Percentiles rank a stretch among this genome's conserved stretches.
These are phyloP conservation scores for Schizopygopsis malacanthus DNA, from an alignment of 2,797 vertebrate species.

Conservation along the genomic window DNA sequence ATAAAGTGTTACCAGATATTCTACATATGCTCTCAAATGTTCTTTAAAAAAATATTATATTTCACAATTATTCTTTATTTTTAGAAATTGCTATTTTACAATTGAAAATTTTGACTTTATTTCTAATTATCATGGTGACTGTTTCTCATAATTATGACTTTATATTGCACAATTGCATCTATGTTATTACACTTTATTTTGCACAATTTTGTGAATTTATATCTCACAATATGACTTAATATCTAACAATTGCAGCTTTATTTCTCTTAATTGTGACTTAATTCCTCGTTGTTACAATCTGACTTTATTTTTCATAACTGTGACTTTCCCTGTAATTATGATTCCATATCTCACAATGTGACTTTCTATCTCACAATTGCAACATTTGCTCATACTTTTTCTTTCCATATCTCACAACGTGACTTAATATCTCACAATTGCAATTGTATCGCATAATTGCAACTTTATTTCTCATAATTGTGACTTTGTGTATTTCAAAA, in stretches of 20 bases:
- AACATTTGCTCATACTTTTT: neutral
- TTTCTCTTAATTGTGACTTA: neutral
- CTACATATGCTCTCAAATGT: neutral
- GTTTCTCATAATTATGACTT: neutral
- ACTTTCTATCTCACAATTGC: neutral
- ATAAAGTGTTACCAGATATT: neutral
- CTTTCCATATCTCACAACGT: neutral
- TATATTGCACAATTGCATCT: neutral
- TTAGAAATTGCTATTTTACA: neutral
- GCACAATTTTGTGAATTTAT: neutral
- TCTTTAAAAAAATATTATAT: neutral
- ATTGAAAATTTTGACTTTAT: neutral
- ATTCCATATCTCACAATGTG: neutral
- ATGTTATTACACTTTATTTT: neutral
- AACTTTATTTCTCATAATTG: neutral
- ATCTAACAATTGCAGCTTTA: neutral
- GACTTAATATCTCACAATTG: neutral
- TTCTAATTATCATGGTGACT: neutral
- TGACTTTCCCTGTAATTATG: neutral
- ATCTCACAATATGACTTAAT: neutral
- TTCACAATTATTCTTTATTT: neutral
- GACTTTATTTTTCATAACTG: neutral
- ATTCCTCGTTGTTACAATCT: no score
- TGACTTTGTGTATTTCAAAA: neutral
- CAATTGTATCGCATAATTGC: neutral